Evolutionary conservation across 2,888 invertebrate genomes (phyloP), one percentile per base, ranked within the genome.

Genomic region (Diloba caeruleocephala): DNA sequence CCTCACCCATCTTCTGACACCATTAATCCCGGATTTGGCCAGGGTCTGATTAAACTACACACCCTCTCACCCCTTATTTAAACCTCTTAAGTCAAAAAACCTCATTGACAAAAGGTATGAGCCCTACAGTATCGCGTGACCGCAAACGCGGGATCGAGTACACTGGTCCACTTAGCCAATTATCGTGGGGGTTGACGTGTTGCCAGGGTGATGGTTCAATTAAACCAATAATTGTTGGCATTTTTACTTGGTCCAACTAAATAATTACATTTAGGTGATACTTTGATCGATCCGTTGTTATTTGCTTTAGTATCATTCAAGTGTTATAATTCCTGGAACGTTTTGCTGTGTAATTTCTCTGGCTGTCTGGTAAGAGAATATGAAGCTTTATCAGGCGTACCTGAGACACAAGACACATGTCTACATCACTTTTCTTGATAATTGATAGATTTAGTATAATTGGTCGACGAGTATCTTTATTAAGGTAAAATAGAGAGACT

Each of bases 161-260:
- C 80, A 76, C 71, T 71, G 72, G 71, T 63, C 81, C 85, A 87
- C 88, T 89, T 89, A 88, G 80, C 82, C 87, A 85, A 88, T 88
- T 89, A 89, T 88, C 83, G 84, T 73, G 63, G 48, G 63, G 70
- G 75, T 69, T 74, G 79, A 79, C 81, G 83, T 81, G 83, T 73
- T 70, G 69, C 59, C 62, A 54, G 45, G 70, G 66, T 88, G 86
- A 89, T 85, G 85, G 85, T 83, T 90, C 87, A 83, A 89, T 89
- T 89, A 76, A 75, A 78, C 78, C 76, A 74, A 78, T 83, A 79
- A 82, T 80, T 76, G 75, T 62, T 48, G 53, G 56, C 62, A 62
- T 74, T 78, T 79, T 66, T 57, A 54, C 37, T 37, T 34, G 14
- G 15, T 48, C 19, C 10, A 2, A 54, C 10, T 32, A 37, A 48